Conservation (phyloP, 2,113 vertebrate species). For the Marmota monax region DNA sequence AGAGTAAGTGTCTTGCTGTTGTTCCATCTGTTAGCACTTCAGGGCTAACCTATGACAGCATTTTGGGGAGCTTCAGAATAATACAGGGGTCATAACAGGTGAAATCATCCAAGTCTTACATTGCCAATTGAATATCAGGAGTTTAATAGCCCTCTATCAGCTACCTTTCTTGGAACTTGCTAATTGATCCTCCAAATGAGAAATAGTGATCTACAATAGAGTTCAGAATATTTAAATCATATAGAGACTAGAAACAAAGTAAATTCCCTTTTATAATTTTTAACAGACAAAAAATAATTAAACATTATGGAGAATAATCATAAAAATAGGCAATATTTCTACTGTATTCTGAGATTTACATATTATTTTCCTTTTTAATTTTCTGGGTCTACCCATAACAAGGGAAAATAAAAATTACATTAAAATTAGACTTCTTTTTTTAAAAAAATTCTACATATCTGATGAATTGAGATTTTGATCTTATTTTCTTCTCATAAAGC, state of each 20-base stretch:
- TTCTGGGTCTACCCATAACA: background rate
- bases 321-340: background rate
- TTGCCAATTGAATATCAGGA: background rate
- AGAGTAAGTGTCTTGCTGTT: background rate
- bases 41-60: background rate
- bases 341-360: background rate
- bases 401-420: background rate
- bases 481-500: background rate
- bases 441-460: background rate
- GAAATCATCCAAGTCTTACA: background rate
- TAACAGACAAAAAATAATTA: background rate
- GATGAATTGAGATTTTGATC: background rate
- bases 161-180: background rate
- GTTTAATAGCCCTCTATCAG: background rate
- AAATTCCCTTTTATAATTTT: background rate
- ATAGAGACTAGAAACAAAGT: background rate
- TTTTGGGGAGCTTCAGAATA: background rate
- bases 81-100: background rate
- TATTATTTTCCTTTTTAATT: background rate
- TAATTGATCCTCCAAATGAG: background rate
- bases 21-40: background rate
- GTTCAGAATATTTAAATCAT: constrained; percentile 12
- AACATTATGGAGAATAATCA: background rate
- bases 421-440: background rate
- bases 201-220: background rate